Base-by-base conservation (phyloP, 1,140 invertebrate genomes). In the Drosophila pseudoobscura region DNA sequence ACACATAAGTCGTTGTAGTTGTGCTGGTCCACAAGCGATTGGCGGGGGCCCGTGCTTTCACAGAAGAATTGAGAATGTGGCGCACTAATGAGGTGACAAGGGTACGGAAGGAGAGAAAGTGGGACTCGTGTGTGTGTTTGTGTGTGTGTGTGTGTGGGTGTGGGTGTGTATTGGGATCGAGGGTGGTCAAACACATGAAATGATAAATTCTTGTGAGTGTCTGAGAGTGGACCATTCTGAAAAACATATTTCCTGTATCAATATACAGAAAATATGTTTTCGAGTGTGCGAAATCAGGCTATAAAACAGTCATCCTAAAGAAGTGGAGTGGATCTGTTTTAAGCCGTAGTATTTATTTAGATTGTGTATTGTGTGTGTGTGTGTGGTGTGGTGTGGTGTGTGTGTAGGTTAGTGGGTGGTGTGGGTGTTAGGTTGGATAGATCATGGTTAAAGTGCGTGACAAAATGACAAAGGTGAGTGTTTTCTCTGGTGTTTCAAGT, bases 61-160 rank as follows among this genome's bases (percentile, higher is more conserved):
- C 90, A 91, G 90, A 91, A 91, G 90, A 91, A 89, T 90, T 90
- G 89, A 91, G 89, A 90, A 89, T 91, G 84, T 74, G 84, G 84
- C 84, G 84, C 84, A 89, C 84, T 89, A 77, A 88, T 88, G 84
- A 85, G 79, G 84, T 84, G 84, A 90, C 62, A 77, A 65, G 53
- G 72, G 70, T 68, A 44, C 55, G 55, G 62, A 47, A 53, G 59
- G 41, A 29, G 53, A 54, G 8, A 49, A 24, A 53, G 47, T 39
- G 44, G 44, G 47, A 22, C 59, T 29, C 24, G 41, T 29, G 50
- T 56, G 49, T 41, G 49, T 54, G 22, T 59, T 52, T 58, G 22
- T 51, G 52, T 53, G n/a, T n/a, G n/a, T n/a, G n/a, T n/a, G n/a
- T n/a, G 63, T 53, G 58, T 17, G 44, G 22, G 51, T 22, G 44